Percentiles rank a stretch among this genome's conserved stretches.
These are phyloP conservation scores for Zaprionus lineosus DNA, from an alignment of 2,888 invertebrate genomes.

Conservation along the genomic window DNA sequence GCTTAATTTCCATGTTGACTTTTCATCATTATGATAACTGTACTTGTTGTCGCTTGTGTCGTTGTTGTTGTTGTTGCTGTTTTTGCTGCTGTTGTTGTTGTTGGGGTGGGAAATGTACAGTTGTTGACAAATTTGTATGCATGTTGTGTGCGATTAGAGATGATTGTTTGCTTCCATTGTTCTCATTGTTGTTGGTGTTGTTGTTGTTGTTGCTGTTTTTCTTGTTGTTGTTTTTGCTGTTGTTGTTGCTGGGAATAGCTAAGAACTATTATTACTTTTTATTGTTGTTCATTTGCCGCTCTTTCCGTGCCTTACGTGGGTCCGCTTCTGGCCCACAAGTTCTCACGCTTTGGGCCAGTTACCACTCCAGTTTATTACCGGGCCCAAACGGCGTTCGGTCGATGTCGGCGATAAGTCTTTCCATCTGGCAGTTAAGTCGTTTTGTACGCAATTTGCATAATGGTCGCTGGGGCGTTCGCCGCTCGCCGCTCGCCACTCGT, in stretches of 20 bases:
- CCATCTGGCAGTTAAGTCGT: constrained; percentile 60
- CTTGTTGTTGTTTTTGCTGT: no score
- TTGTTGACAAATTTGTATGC: constrained; percentile 54
- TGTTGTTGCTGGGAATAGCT: no score
- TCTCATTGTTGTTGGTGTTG: constrained; percentile 6
- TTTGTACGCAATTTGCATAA: constrained; percentile 65
- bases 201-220: no score
- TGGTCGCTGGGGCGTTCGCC: constrained; percentile 24
- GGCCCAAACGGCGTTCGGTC: constrained; percentile 51
- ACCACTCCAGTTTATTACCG: constrained; percentile 59
- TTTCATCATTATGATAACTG: constrained; percentile 56
- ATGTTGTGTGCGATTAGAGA: constrained; percentile 32
- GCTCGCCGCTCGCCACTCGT: constrained; percentile 22
- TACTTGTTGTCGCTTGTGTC: constrained; percentile 3
- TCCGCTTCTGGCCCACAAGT: constrained; percentile 8
- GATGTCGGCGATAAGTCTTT: constrained; percentile 56
- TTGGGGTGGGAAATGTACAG: neutral
- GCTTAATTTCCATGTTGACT: constrained; percentile 7
- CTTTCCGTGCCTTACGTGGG: constrained; percentile 17
- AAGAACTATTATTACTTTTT: constrained; percentile 29
- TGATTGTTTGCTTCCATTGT: constrained; percentile 10
- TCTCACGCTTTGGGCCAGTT: constrained; percentile 50
- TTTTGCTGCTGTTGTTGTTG: no score
- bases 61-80: no score
- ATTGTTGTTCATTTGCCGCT: constrained; percentile 33